A percentile compares a stretch with the other conserved stretches of the same genome.
Evolutionary conservation across 2,888 invertebrate species (phyloP).

Genomic region (Orthosia gracilis): DNA sequence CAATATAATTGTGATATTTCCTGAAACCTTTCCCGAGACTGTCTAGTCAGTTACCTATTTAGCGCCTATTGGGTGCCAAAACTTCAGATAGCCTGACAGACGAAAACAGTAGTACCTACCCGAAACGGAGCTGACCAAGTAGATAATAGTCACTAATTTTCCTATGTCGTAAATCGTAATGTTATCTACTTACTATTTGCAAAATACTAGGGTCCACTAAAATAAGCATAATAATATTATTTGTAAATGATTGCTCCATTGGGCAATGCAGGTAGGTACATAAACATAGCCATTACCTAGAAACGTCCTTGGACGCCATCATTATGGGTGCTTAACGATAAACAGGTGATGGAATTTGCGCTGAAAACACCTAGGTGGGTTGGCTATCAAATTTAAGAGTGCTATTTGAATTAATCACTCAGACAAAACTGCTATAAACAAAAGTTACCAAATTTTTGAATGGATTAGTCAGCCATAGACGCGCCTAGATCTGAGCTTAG

Average conservation of each 20-base stretch:
- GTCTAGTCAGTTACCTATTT: conserved; percentile 2
- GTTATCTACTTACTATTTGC: conserved; percentile 42
- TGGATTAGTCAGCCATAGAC: conserved; percentile 11
- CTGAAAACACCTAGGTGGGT: conserved; percentile 27
- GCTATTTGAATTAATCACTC: conserved; percentile 23
- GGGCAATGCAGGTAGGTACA: conserved; percentile 50
- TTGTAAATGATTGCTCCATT: conserved; percentile 62
- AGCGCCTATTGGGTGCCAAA: conserved; percentile 4
- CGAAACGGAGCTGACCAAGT: conserved; percentile 29
- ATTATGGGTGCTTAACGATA: conserved; percentile 47
- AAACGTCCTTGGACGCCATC: conserved; percentile 60
- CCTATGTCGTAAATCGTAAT: conserved; percentile 49
- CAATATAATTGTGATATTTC: background rate
- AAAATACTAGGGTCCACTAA: conserved; percentile 43
- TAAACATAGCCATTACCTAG: conserved; percentile 52
- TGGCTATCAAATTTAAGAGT: background rate
- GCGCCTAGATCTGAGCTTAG: background rate
- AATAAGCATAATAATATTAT: conserved; percentile 61
- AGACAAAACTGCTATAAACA: conserved; percentile 11
- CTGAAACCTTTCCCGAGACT: background rate
- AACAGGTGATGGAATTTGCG: conserved; percentile 41
- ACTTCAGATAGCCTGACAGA: background rate
- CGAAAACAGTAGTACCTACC: conserved; percentile 8
- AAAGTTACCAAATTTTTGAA: conserved; percentile 12
- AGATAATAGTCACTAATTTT: conserved; percentile 37